Conservation (phyloP, 1,140 invertebrate species). For the Diorhabda elongata region DNA sequence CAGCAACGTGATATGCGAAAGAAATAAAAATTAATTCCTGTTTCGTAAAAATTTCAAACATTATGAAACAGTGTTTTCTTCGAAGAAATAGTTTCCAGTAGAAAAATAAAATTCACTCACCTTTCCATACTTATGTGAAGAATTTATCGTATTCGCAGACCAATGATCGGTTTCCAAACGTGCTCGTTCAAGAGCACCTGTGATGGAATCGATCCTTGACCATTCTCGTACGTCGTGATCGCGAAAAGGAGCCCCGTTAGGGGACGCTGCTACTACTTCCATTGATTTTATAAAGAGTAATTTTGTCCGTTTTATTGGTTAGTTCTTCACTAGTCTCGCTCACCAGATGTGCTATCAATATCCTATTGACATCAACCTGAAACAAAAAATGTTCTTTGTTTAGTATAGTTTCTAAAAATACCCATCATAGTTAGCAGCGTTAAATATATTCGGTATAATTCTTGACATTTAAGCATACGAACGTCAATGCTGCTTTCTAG, state of each 20-base stretch:
- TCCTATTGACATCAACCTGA: constrained; percentile 38
- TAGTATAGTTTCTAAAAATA: too few relatives aligned
- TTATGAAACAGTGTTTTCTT: neutral
- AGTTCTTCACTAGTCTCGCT: constrained; percentile 7
- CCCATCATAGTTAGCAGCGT: too few relatives aligned
- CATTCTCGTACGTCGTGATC: constrained; percentile 54
- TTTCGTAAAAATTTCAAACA: neutral
- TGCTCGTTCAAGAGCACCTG: constrained; percentile 53
- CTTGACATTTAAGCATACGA: too few relatives aligned
- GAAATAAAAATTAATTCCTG: neutral
- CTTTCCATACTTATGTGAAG: constrained; percentile 53
- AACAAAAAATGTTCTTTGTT: constrained; percentile 17
- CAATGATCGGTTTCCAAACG: constrained; percentile 53
- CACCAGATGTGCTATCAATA: constrained; percentile 32
- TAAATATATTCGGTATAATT: too few relatives aligned
- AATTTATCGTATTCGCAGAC: constrained; percentile 49
- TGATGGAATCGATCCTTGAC: constrained; percentile 52
- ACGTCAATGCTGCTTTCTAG: too few relatives aligned
- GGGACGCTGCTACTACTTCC: constrained; percentile 52
- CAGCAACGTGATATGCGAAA: too few relatives aligned
- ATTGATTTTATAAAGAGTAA: constrained; percentile 36
- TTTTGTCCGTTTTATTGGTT: neutral
- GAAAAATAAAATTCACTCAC: constrained; percentile 38
- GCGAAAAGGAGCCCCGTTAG: constrained; percentile 47
- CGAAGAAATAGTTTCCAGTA: neutral